A percentile compares a stretch with the other conserved stretches of the same genome.
These are phyloP conservation scores for Melanostoma scalare DNA, from an alignment of 2,888 invertebrate species.

Conservation along the genomic window DNA sequence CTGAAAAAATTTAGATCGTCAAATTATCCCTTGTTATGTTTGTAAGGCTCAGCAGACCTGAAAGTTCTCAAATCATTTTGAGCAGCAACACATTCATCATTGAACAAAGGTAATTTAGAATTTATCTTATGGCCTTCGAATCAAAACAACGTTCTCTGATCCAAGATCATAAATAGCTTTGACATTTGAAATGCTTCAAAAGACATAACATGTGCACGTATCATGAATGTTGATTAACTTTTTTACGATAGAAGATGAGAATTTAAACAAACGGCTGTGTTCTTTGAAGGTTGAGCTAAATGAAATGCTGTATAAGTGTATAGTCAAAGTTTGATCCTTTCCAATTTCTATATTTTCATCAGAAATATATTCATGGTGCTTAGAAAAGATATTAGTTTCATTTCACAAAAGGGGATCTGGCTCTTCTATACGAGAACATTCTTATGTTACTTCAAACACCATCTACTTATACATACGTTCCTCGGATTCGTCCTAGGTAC, in stretches of 20 bases:
- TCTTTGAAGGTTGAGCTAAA: slow-evolving; percentile 1
- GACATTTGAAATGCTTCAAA: too few species aligned
- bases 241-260: not conserved
- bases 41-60: too few species aligned
- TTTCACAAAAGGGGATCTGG: slow-evolving; percentile 52
- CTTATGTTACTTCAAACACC: slow-evolving; percentile 28
- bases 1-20: too few species aligned
- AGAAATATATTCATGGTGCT: slow-evolving; percentile 41
- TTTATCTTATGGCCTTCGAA: too few species aligned
- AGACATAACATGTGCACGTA: too few species aligned
- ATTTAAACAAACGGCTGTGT: slow-evolving; percentile 32
- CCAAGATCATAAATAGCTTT: too few species aligned
- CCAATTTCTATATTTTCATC: slow-evolving; percentile 58
- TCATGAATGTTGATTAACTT: too few species aligned
- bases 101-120: too few species aligned
- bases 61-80: too few species aligned
- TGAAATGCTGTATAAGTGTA: slow-evolving; percentile 33
- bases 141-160: too few species aligned
- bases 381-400: slow-evolving; percentile 69
- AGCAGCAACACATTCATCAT: too few species aligned
- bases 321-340: slow-evolving; percentile 74
- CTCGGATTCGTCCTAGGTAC: not conserved
- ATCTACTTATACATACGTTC: slow-evolving; percentile 17
- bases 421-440: slow-evolving; percentile 8
- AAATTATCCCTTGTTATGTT: too few species aligned